Evolutionary conservation across 2,888 invertebrate genomes (phyloP), one percentile per base, ranked within the genome.

Genomic region (Limnephilus rhombicus): DNA sequence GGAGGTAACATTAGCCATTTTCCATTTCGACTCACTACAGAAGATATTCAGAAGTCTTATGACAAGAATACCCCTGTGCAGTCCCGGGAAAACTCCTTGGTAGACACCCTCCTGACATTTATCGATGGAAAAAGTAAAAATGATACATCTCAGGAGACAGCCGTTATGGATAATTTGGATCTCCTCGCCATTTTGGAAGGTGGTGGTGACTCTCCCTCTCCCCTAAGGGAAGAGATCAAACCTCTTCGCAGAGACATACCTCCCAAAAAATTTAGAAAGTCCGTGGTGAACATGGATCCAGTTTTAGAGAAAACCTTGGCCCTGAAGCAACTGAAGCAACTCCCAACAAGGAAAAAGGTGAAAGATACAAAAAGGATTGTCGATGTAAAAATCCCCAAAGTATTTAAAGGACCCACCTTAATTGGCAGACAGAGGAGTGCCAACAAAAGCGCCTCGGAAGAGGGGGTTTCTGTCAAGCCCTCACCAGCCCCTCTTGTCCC

Each of bases 161-260:
- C 93, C 5, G 92, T 89, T 24, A 87, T 93, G 91, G 90, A 93
- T 53, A 91, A 92, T 83, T 82, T 53, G 24, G 92, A 93, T 80
- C 87, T 93, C 18, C 81, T 93, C 24, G 93, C 93, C 41, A 93
- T 93, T 81, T 85, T 93, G n/a, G 93, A 93, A 90, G 93, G 89
- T 18, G 92, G 90, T n/a, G 41, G 68, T 7, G 91, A 91, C 15
- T 53, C 81, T 49, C 90, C 90, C 29, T 45, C 53, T 29, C 83
- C 85, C 24, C 31, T 37, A 7, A 53, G 85, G 18, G 34, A 45
- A 24, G 34, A 49, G 41, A 89, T 37, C 37, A 80, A 89, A 7
- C 29, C 29, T 45, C 45, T 86, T n/a, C 80, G 80, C 31, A 80
- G 31, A 37, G 88, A 89, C 18, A 37, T 80, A 68, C 80, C 80